A percentile compares a stretch with the other conserved stretches of the same genome.
phyloP scores from a whole-genome alignment of 2,797 vertebrate genomes.

The Gymnoscopelus microlampas region DNA sequence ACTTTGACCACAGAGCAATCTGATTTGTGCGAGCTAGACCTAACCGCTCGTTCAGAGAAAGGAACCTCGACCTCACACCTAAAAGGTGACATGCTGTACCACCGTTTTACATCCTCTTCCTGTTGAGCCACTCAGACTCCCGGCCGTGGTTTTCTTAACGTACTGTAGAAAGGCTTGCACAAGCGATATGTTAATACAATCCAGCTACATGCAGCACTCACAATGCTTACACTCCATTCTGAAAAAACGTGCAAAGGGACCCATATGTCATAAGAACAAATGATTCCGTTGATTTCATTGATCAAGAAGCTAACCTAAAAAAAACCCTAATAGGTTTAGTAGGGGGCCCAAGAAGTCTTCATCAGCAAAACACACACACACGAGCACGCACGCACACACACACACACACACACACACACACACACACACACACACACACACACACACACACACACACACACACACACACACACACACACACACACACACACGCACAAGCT shows the following conservation, averaged over 20 bases:
- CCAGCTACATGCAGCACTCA: neutral
- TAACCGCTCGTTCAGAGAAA: constrained; percentile 11
- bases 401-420: too few species aligned
- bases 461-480: too few species aligned
- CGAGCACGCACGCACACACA: too few species aligned
- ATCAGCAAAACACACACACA: constrained; percentile 49
- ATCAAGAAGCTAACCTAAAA: constrained; percentile 50
- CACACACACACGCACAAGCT: neutral
- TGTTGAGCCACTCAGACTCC: too few species aligned
- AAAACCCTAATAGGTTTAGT: constrained; percentile 16
- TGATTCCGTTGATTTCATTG: constrained; percentile 34
- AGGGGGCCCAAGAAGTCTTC: constrained; percentile 13
- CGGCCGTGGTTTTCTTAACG: too few species aligned
- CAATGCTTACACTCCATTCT: neutral
- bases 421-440: too few species aligned
- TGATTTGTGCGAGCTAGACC: too few species aligned
- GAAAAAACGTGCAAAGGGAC: neutral
- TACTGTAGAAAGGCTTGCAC: too few species aligned
- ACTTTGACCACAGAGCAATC: too few species aligned
- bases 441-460: constrained; percentile 7
- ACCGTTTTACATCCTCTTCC: too few species aligned
- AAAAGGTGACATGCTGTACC: too few species aligned
- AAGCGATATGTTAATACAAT: too few species aligned
- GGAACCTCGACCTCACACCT: neutral
- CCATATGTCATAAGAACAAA: constrained; percentile 26